A percentile compares a stretch with the other conserved stretches of the same genome.
Conservation (phyloP, 2,888 invertebrate genomes). For the Latrodectus hesperus region DNA sequence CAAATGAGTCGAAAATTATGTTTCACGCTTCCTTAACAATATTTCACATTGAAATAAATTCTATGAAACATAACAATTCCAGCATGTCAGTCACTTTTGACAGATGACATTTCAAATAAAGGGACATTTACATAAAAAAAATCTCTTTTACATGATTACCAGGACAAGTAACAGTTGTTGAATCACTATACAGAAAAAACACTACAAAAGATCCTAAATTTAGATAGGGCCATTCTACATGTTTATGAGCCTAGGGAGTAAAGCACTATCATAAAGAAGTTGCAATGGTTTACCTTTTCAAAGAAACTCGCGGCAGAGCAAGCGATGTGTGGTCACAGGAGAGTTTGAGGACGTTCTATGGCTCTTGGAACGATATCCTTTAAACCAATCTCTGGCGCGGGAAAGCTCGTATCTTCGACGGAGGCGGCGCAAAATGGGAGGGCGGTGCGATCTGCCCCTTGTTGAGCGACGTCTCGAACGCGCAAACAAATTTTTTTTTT, state of each 20-base stretch:
- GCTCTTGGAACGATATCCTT: slow-evolving; percentile 66
- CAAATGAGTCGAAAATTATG: too few species aligned
- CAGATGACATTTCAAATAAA: too few species aligned
- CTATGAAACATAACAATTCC: too few species aligned
- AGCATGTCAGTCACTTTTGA: too few species aligned
- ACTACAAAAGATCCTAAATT: slow-evolving; percentile 56
- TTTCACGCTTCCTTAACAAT: too few species aligned
- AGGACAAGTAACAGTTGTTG: slow-evolving; percentile 9
- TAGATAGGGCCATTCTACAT: slow-evolving; percentile 61
- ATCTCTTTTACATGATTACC: slow-evolving; percentile 4
- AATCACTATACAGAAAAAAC: slow-evolving; percentile 42
- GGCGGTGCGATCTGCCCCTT: slow-evolving; percentile 46
- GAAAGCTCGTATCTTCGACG: slow-evolving; percentile 61
- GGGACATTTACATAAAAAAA: too few species aligned
- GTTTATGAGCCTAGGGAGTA: slow-evolving; percentile 59
- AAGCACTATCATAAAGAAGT: slow-evolving; percentile 68
- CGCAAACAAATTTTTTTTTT: slow-evolving; percentile 20
- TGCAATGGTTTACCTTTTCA: slow-evolving; percentile 64
- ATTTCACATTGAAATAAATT: too few species aligned
- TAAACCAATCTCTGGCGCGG: slow-evolving; percentile 63
- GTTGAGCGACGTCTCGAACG: slow-evolving; percentile 48
- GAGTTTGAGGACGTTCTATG: slow-evolving; percentile 67
- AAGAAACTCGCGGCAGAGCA: slow-evolving; percentile 47
- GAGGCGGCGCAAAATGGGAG: slow-evolving; percentile 64
- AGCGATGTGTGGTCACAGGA: slow-evolving; percentile 65